Conservation (phyloP, 1,140 invertebrate species). For the Acromyrmex charruanus region DNA sequence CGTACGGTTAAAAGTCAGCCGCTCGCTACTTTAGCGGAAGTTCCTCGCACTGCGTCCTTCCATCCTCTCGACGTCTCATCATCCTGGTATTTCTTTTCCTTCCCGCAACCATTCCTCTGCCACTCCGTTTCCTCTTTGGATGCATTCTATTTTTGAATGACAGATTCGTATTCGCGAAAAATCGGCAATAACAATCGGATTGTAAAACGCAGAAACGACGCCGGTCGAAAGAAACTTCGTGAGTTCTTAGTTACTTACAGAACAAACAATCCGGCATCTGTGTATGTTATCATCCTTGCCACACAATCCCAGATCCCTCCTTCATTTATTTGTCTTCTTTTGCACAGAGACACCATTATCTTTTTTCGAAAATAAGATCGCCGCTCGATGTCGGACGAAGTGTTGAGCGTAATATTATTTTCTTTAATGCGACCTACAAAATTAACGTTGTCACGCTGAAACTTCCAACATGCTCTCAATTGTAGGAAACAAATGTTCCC, state of each 20-base stretch:
- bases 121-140: neutral
- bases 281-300: slow-evolving; percentile 10
- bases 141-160: slow-evolving; percentile 12
- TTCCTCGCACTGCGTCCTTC: slow-evolving; percentile 56
- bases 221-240: slow-evolving; percentile 13
- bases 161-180: slow-evolving; percentile 40
- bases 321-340: slow-evolving; percentile 46
- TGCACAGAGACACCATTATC: neutral
- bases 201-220: neutral
- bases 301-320: slow-evolving; percentile 29
- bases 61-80: slow-evolving; percentile 66
- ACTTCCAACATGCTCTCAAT: neutral
- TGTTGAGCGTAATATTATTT: slow-evolving; percentile 28
- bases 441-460: slow-evolving; percentile 18
- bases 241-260: slow-evolving; percentile 25
- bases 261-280: slow-evolving; percentile 47
- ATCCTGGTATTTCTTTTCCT: slow-evolving; percentile 8
- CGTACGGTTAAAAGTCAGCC: slow-evolving; percentile 75
- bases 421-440: slow-evolving; percentile 33
- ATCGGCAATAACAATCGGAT: slow-evolving; percentile 9
- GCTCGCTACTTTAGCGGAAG: slow-evolving; percentile 70
- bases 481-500: neutral
- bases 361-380: neutral
- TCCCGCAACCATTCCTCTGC: neutral
- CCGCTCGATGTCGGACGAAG: slow-evolving; percentile 27